These are phyloP conservation scores for Turritopsis rubra DNA, from an alignment of 30 jellyfish, hydroid and myxozoan genomes.

Conservation along the genomic window DNA sequence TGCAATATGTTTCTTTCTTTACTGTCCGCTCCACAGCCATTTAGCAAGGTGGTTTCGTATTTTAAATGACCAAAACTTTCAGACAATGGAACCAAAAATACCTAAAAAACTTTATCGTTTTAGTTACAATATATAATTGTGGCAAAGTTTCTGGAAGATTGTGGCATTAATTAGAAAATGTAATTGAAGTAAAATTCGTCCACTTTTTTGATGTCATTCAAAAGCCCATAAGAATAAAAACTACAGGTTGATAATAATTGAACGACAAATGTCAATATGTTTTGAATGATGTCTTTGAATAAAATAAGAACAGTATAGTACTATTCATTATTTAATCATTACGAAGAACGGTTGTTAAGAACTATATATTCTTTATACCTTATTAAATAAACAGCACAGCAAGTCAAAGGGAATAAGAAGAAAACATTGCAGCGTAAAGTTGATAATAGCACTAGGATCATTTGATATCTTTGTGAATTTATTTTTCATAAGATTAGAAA, in stretches of 20 bases:
- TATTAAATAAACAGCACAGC: slow-evolving; percentile 38
- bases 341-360: neutral
- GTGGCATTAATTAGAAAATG: too few species aligned
- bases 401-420: slow-evolving; percentile 38
- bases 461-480: slow-evolving; percentile 13
- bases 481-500: slow-evolving; percentile 37
- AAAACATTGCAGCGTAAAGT: slow-evolving; percentile 53
- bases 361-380: slow-evolving; percentile 18
- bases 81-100: slow-evolving; percentile 47
- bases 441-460: slow-evolving; percentile 2
- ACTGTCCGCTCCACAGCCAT: slow-evolving; percentile 25
- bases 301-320: too few species aligned
- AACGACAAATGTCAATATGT: too few species aligned
- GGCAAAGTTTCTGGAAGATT: too few species aligned
- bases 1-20: slow-evolving; percentile 35
- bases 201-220: too few species aligned
- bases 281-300: too few species aligned
- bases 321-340: too few species aligned
- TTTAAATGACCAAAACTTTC: slow-evolving; percentile 49
- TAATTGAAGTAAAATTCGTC: too few species aligned
- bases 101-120: slow-evolving; percentile 22
- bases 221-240: too few species aligned
- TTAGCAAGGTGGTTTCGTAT: slow-evolving; percentile 35
- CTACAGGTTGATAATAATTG: too few species aligned
- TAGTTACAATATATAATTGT: too few species aligned